These are phyloP conservation scores for Drosophila grimshawi DNA, from an alignment of 1,140 invertebrate species.

Conservation along the genomic window DNA sequence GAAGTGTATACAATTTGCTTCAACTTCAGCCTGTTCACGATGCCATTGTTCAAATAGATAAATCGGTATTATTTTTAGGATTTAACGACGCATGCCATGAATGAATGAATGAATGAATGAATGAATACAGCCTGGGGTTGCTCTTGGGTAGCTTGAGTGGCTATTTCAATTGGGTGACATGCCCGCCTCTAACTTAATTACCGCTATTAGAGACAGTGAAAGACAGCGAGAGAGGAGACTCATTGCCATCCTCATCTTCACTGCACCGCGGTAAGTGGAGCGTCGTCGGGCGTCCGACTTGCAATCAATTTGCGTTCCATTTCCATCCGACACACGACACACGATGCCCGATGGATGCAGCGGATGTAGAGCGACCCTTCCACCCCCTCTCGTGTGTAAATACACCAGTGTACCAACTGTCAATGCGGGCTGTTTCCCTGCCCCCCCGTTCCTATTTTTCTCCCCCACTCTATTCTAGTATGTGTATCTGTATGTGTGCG, in stretches of 20 bases:
- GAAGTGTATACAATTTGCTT: not conserved
- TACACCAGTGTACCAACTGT: conserved; percentile 5
- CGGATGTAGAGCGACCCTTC: conserved; percentile 26
- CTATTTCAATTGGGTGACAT: conserved; percentile 15
- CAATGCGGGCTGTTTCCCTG: conserved; percentile 26
- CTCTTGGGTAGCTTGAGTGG: not conserved
- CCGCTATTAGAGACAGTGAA: conserved; percentile 35
- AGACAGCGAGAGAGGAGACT: not conserved
- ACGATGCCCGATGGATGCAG: too few species aligned
- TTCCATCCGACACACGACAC: conserved; percentile 11
- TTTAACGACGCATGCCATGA: conserved; percentile 19
- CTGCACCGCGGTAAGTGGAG: conserved; percentile 24
- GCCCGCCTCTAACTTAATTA: conserved; percentile 60
- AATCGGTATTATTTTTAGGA: not conserved
- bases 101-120: conserved; percentile 9
- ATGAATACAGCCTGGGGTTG: conserved; percentile 9
- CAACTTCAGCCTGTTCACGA: not conserved
- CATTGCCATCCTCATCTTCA: conserved; percentile 5
- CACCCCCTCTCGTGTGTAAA: not conserved
- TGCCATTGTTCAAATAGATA: conserved; percentile 1
- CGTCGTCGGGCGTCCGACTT: conserved; percentile 5
- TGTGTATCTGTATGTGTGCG: not conserved
- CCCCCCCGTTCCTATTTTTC: not conserved
- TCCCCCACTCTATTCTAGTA: not conserved
- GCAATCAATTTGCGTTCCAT: conserved; percentile 43